A percentile compares a stretch with the other conserved stretches of the same genome.
These are phyloP conservation scores for Xenus cinereus DNA, from an alignment of 2,113 vertebrate species.

Conservation along the genomic window DNA sequence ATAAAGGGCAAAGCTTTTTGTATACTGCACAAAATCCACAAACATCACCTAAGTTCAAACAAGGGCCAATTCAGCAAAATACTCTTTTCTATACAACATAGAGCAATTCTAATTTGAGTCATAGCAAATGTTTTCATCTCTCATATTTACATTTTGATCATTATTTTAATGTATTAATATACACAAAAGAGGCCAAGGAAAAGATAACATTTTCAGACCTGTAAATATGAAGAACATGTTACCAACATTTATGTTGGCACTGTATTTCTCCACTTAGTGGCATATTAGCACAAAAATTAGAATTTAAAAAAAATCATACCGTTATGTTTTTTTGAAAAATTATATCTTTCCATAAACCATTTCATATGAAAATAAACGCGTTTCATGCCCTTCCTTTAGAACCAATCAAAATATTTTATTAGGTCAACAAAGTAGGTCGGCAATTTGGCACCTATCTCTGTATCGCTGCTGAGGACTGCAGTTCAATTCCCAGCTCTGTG, in stretches of 20 bases:
- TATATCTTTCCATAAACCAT: slow-evolving; percentile 13
- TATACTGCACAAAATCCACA: not conserved
- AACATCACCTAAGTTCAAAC: not conserved
- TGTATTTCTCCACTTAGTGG: not conserved
- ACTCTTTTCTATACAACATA: not conserved
- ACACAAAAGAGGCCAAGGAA: not conserved
- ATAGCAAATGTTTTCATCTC: not conserved
- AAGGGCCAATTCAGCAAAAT: not conserved
- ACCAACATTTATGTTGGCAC: slow-evolving; percentile 37
- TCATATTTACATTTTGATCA: not conserved
- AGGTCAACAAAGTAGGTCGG: slow-evolving; percentile 16
- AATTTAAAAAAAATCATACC: slow-evolving; percentile 20
- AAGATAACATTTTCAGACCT: not conserved
- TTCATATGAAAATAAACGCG: slow-evolving; percentile 11
- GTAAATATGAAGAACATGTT: not conserved
- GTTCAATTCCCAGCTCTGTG: not conserved
- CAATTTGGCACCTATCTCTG: not conserved
- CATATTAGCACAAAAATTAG: slow-evolving; percentile 10
- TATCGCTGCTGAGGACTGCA: not conserved
- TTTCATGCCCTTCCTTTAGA: slow-evolving; percentile 31
- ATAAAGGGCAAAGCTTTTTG: not conserved
- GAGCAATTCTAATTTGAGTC: not conserved
- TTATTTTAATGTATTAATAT: not conserved
- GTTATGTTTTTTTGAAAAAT: not conserved
- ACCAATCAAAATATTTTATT: slow-evolving; percentile 62